phyloP scores from a whole-genome alignment of 2,113 vertebrate species.

The Oreochromis tanganicae region DNA sequence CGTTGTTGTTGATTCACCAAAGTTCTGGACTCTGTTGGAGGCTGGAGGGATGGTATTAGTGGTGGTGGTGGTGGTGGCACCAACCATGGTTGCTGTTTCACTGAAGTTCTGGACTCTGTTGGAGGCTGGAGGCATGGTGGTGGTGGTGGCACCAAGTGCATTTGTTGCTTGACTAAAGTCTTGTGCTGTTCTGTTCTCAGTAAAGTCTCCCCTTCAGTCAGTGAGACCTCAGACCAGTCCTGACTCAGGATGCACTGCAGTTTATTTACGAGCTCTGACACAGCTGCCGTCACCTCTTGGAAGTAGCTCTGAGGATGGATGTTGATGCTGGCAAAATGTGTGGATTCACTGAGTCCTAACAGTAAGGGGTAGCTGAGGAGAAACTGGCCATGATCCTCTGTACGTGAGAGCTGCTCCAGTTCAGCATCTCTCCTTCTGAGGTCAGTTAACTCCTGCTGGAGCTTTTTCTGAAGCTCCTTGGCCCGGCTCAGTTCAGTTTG shows the following conservation, averaged over 20 bases:
- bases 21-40: no score
- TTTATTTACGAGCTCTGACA: not conserved
- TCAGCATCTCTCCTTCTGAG: not conserved
- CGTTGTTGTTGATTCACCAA: no score
- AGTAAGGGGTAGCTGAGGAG: not conserved
- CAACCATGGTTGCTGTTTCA: accelerated
- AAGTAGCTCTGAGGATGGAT: not conserved
- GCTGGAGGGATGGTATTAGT: no score
- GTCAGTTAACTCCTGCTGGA: not conserved
- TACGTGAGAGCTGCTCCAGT: not conserved
- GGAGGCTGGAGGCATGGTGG: not conserved
- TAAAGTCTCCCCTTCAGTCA: not conserved
- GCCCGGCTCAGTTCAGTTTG: not conserved
- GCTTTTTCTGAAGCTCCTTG: not conserved
- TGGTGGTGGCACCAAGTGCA: not conserved
- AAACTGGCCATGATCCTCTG: not conserved
- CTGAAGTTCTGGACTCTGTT: no score
- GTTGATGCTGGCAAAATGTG: not conserved
- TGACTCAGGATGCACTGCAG: not conserved
- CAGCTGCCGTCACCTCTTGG: not conserved
- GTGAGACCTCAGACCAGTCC: not conserved
- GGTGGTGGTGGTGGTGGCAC: no score
- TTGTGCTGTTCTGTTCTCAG: not conserved
- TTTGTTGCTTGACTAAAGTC: not conserved
- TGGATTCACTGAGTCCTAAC: not conserved